A percentile compares a stretch with the other conserved stretches of the same genome.
phyloP scores from a whole-genome alignment of 2,113 vertebrate genomes.

The Crotalus tigris region DNA sequence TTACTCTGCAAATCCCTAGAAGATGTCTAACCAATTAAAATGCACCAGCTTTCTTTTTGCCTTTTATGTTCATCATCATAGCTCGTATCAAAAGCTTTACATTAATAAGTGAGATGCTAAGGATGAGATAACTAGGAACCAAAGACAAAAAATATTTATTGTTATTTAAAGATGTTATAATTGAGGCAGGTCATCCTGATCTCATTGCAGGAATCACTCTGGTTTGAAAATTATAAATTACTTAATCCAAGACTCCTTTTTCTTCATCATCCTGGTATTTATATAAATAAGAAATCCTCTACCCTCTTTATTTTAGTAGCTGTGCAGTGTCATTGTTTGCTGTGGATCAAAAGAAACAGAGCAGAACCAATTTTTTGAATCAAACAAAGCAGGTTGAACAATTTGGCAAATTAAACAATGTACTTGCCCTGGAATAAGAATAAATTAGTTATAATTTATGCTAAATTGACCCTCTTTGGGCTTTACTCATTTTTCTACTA shows the following conservation, averaged over 20 bases:
- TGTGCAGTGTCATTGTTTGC: neutral
- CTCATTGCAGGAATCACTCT: neutral
- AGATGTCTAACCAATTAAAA: neutral
- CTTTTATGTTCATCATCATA: neutral
- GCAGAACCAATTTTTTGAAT: neutral
- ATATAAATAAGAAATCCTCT: neutral
- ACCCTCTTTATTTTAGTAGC: neutral
- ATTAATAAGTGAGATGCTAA: neutral
- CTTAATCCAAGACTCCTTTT: neutral
- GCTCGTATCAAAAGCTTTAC: neutral
- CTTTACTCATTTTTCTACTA: neutral
- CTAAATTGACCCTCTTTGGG: neutral
- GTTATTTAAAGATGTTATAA: neutral
- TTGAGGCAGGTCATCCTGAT: neutral
- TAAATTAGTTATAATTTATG: neutral
- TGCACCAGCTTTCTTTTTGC: neutral
- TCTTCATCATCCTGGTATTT: neutral
- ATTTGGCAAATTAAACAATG: neutral
- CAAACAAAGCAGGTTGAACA: neutral
- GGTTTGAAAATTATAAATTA: neutral
- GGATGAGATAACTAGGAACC: neutral
- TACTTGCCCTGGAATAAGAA: neutral
- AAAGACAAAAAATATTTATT: neutral
- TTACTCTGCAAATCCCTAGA: neutral
- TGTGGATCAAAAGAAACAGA: neutral